Evolutionary conservation across 2,888 invertebrate species (phyloP).

Genomic region (Esperia sulphurella): DNA sequence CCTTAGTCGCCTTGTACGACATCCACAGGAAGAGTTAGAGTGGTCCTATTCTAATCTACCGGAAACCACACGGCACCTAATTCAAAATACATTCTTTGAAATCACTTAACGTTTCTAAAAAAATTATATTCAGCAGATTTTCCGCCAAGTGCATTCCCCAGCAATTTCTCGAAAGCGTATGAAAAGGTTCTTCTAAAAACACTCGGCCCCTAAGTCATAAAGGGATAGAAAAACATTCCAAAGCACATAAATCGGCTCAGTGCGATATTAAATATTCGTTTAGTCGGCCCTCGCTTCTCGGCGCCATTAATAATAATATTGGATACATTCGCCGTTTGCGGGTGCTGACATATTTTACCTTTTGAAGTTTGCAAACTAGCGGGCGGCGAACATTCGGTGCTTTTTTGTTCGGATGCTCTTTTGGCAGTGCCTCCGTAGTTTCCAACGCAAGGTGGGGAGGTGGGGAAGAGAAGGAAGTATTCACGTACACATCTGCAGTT

Average conservation of each 20-base stretch:
- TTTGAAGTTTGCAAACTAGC: constrained; percentile 3
- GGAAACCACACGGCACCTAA: too few species aligned
- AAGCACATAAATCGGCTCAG: constrained; percentile 48
- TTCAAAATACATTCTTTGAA: neutral
- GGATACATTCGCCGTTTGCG: constrained; percentile 46
- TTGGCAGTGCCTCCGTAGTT: too few species aligned
- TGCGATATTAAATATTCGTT: constrained; percentile 73
- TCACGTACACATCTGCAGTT: too few species aligned
- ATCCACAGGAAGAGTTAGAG: too few species aligned
- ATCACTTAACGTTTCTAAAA: too few species aligned
- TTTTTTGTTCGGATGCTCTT: neutral
- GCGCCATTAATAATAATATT: constrained; percentile 66
- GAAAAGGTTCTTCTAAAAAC: constrained; percentile 18
- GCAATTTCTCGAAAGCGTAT: too few species aligned
- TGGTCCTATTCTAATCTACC: too few species aligned
- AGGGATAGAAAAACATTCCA: constrained; percentile 33
- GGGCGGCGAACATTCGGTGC: constrained; percentile 4
- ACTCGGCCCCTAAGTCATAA: constrained; percentile 11
- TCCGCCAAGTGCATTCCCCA: neutral
- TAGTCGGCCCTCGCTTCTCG: constrained; percentile 49
- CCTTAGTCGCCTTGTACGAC: too few species aligned
- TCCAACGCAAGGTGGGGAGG: too few species aligned
- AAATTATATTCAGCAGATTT: neutral
- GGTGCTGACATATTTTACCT: constrained; percentile 18
- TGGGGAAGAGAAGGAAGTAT: too few species aligned